Evolutionary conservation across 2,797 vertebrate genomes (phyloP).

Genomic region (Enteromius unitaeniatus): DNA sequence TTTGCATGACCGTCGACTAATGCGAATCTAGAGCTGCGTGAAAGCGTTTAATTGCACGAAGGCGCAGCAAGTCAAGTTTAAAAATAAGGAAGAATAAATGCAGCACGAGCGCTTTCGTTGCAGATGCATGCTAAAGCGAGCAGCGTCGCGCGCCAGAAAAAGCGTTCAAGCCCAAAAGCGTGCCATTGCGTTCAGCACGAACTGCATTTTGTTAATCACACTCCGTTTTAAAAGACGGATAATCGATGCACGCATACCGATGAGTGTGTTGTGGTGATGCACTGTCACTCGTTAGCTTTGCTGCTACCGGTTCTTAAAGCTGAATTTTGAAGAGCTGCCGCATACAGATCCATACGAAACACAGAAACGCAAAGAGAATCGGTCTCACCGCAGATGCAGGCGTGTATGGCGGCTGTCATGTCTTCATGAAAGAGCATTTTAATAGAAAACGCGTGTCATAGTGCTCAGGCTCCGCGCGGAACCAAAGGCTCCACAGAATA

Average conservation of each 20-base stretch:
- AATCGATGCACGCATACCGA: neutral
- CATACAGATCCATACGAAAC: constrained; percentile 14
- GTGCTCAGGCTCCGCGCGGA: constrained; percentile 7
- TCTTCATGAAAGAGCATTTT: constrained; percentile 58
- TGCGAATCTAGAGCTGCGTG: neutral
- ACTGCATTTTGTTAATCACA: neutral
- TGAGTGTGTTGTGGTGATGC: constrained; percentile 11
- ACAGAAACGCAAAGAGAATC: neutral
- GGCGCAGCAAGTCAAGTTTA: neutral
- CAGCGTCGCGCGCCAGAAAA: neutral
- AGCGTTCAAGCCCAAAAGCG: neutral
- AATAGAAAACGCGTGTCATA: constrained; percentile 65
- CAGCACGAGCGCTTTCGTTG: neutral
- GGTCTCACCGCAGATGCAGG: constrained; percentile 65
- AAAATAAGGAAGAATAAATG: constrained; percentile 12
- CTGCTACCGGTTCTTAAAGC: neutral
- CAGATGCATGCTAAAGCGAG: constrained; percentile 8
- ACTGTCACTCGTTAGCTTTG: constrained; percentile 27
- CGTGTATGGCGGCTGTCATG: constrained; percentile 52
- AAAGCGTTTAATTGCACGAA: neutral
- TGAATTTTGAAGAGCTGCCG: constrained; percentile 14
- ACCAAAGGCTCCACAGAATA: constrained; percentile 34
- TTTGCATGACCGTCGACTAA: neutral
- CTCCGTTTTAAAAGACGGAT: neutral
- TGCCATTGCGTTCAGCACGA: neutral